Conservation (phyloP, 1,140 invertebrate species). For the Akabosia matsudoensis region DNA sequence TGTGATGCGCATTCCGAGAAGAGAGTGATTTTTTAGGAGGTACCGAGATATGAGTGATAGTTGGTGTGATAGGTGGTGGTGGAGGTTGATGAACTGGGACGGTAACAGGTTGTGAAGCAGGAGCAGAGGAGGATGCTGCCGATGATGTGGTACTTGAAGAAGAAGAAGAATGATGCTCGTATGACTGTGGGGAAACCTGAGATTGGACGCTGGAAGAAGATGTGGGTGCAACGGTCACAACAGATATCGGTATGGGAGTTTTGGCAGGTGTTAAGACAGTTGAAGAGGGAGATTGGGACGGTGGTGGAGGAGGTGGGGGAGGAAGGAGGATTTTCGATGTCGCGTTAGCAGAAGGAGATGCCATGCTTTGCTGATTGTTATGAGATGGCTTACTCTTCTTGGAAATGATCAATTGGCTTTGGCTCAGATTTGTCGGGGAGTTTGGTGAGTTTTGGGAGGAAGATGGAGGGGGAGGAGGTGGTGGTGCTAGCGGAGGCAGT, state of each 20-base stretch:
- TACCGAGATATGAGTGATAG: neutral
- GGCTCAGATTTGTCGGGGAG: conserved; percentile 9
- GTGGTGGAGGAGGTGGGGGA: conserved; percentile 5
- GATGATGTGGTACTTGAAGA: neutral
- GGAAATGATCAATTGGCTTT: conserved; percentile 10
- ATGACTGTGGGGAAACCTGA: neutral
- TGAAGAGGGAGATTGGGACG: neutral
- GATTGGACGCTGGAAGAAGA: neutral
- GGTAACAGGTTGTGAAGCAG: neutral
- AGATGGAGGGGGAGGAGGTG: neutral
- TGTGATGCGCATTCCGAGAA: conserved; percentile 1
- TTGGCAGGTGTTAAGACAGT: neutral
- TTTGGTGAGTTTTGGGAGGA: neutral
- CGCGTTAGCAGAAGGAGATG: neutral
- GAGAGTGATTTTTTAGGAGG: conserved; percentile 21
- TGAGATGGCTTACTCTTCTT: conserved; percentile 6
- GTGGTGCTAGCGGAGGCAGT: neutral
- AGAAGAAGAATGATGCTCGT: neutral
- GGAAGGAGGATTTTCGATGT: neutral
- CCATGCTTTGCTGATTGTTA: neutral
- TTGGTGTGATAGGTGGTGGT: conserved; percentile 3
- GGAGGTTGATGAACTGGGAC: neutral
- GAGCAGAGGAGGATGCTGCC: neutral
- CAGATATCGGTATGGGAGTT: neutral
- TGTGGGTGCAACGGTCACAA: neutral